These are phyloP conservation scores for Scelioninae gen. 2 DNA, from an alignment of 2,888 invertebrate genomes.

Conservation along the genomic window DNA sequence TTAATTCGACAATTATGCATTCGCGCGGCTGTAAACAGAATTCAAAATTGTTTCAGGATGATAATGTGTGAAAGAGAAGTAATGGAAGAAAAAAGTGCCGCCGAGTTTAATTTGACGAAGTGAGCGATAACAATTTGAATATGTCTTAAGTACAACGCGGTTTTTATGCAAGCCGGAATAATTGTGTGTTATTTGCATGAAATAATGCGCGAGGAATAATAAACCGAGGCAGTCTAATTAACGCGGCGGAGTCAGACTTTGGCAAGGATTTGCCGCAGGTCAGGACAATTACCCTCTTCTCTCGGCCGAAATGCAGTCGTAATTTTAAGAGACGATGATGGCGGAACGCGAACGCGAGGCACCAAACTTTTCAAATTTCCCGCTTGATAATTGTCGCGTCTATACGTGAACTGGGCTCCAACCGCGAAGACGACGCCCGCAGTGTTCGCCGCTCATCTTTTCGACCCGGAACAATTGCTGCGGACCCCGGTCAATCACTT, in stretches of 20 bases:
- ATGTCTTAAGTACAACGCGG: slow-evolving; percentile 47
- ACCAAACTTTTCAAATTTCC: slow-evolving; percentile 60
- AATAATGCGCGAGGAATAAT: slow-evolving; percentile 57
- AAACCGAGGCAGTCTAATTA: slow-evolving; percentile 57
- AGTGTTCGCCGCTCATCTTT: slow-evolving; percentile 36
- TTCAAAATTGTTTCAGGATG: slow-evolving; percentile 14
- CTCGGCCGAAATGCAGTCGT: slow-evolving; percentile 44
- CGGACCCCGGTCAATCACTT: not conserved
- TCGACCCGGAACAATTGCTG: slow-evolving; percentile 26
- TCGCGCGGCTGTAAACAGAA: too few relatives aligned
- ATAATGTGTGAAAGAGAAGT: slow-evolving; percentile 24
- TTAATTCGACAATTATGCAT: too few relatives aligned
- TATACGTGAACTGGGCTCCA: slow-evolving; percentile 54
- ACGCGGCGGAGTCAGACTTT: slow-evolving; percentile 53
- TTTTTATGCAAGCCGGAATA: slow-evolving; percentile 48
- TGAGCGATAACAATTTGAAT: slow-evolving; percentile 50
- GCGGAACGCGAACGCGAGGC: slow-evolving; percentile 46
- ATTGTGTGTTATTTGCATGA: slow-evolving; percentile 58
- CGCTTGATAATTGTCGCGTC: slow-evolving; percentile 56
- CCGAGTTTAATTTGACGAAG: slow-evolving; percentile 33
- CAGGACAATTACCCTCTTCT: slow-evolving; percentile 57
- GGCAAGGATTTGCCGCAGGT: slow-evolving; percentile 58
- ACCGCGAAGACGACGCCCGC: slow-evolving; percentile 22
- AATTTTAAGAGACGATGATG: slow-evolving; percentile 49
- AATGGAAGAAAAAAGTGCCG: slow-evolving; percentile 8